Base-by-base conservation (phyloP, 1,140 invertebrate species). In the Drosophila baimaii region DNA sequence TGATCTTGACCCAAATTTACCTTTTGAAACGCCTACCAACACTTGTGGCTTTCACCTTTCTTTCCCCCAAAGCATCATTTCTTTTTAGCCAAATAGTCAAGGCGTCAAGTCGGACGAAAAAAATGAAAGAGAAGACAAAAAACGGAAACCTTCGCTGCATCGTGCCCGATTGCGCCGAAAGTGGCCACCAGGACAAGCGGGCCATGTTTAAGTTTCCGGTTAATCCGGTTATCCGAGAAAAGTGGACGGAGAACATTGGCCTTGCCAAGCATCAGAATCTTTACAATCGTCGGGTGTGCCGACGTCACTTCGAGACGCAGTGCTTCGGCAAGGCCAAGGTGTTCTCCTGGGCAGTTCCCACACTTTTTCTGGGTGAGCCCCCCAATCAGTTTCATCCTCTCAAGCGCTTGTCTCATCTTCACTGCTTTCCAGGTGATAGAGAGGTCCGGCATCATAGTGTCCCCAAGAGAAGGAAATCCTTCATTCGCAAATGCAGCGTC, bases 271-370 rank as follows among this genome's bases (percentile, higher is more conserved):
- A 71, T n/a, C 15, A 35, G 2, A 39, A 70, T 7, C 41, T 47
- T 3, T 70, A 19, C n/a, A 71, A 71, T 27, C 65, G 52, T 12
- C 33, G 68, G 3, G 39, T 71, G 0, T 71, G 68, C 27, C 43
- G 68, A 21, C 68, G 68, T 21, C 68, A 71, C 12, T 71, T 71
- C 21, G 68, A 71, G 21, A 8, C 51, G 0, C 39, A 71, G 9
- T 57, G 64, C 31, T 70, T 71, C 15, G 68, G 68, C 5, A 71
- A 71, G n/a, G n/a, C 65, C 19, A 71, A 71, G 10, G 17, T 71
- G 3, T 70, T 70, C 15, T 46, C 65, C 4, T 71, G 68, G 68
- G 68, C 68, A 7, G 51, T 71, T 3, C 68, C 68, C 6, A 71
- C 68, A 5, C 52, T 71, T 0, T 71, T 58, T 19, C 33, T 71